A percentile compares a stretch with the other conserved stretches of the same genome.
Evolutionary conservation across 53 echinoderm and acorn worm species (phyloP).

Genomic region (Pentamera pediparva): DNA sequence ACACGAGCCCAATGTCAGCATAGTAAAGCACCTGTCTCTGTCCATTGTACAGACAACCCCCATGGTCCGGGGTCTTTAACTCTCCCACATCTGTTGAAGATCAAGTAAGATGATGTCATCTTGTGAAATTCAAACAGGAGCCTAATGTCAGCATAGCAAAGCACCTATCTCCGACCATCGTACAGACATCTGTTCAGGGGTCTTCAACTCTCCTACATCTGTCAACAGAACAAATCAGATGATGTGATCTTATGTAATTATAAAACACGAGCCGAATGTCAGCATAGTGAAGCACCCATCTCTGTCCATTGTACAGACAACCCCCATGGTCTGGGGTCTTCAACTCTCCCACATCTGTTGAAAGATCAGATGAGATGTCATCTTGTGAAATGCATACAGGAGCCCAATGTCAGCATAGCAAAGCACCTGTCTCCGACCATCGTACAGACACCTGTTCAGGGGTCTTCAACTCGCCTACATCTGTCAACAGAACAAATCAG

Average conservation of each 20-base stretch:
- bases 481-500: neutral
- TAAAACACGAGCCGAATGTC: no score
- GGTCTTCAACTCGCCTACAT: neutral
- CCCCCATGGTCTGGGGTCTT: slow-evolving; percentile 55
- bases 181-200: slow-evolving; percentile 62
- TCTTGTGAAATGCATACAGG: no score
- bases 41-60: slow-evolving; percentile 92
- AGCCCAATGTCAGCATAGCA: slow-evolving; percentile 91
- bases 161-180: slow-evolving; percentile 68
- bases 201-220: neutral
- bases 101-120: neutral
- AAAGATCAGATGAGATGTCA: neutral
- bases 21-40: slow-evolving; percentile 75
- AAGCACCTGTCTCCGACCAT: slow-evolving; percentile 68
- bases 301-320: slow-evolving; percentile 82
- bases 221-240: neutral
- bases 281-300: slow-evolving; percentile 78
- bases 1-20: no score
- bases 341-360: neutral
- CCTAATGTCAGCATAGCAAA: slow-evolving; percentile 89
- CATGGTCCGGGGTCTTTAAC: slow-evolving; percentile 31
- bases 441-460: slow-evolving; percentile 65
- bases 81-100: neutral
- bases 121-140: no score
- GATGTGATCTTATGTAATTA: no score